Evolutionary conservation across 2,888 invertebrate species (phyloP), one percentile per base, ranked within the genome.

Genomic region (Conchocele bisecta): DNA sequence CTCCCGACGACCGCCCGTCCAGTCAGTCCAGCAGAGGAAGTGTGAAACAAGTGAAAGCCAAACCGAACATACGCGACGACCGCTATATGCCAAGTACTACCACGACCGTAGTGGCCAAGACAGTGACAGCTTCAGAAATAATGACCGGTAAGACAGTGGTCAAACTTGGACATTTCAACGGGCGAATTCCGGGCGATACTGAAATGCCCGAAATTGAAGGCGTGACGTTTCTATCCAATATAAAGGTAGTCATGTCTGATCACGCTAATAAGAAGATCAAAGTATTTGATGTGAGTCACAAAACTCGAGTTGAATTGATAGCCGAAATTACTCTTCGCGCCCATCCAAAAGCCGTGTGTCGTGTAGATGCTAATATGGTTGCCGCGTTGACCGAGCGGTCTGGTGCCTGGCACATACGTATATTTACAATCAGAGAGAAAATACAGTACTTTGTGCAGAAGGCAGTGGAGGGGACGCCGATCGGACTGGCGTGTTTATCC

Each of bases 401-500:
- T 2, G 66, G 63, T 2, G 54, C 51, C n/a, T 76, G 51, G 44
- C 72, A 76, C 37, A 59, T 76, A 15, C 69, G 76, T 15, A 28
- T 76, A n/a, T 70, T 76, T 42, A 76, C 76, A 7, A 42, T 76
- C 6, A 50, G 76, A 17, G 76, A 76, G 33, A 72, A 73, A 39
- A 65, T 76, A 2, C 58, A 39, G 17, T 65, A 76, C 41, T 73
- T 70, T 41, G 76, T 76, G 2, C 72, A 76, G n/a, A 50, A 57
- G 6, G 46, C 63, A 1, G 37, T 76, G 7, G 69, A 69, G 15
- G 66, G 66, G 6, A 37, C 64, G 3, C 76, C 75, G 1, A 56
- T 76, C 24, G 69, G 76, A 13, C 31, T 76, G 11, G 70, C 59
- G 1, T 66, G 26, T 37, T 63, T 73, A 3, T 51, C 71, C 11